Conservation (phyloP, 2,888 invertebrate genomes). For the Synergus itoensis region DNA sequence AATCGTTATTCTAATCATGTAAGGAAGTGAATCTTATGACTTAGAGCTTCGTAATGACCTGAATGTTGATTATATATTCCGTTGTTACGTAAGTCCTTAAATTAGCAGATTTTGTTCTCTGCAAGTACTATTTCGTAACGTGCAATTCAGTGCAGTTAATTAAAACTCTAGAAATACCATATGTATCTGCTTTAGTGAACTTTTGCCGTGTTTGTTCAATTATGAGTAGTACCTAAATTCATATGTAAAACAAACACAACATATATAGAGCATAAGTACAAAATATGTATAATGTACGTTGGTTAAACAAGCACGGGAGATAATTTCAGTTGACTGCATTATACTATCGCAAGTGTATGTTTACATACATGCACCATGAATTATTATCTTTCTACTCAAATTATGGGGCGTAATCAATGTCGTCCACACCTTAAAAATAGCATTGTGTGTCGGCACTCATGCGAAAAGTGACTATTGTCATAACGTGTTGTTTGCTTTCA, state of each 20-base stretch:
- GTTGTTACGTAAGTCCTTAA: constrained; percentile 15
- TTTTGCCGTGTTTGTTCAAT: constrained; percentile 8
- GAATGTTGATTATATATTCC: constrained; percentile 7
- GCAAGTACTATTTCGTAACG: constrained; percentile 1
- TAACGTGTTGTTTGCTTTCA: constrained; percentile 10
- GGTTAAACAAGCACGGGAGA: constrained; percentile 1
- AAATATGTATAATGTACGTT: not conserved
- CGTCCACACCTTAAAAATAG: constrained; percentile 28
- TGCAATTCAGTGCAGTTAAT: constrained; percentile 3
- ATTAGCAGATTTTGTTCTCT: constrained; percentile 11
- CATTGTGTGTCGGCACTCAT: constrained; percentile 38
- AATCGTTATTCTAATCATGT: not conserved
- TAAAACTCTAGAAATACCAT: constrained; percentile 6
- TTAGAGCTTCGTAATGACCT: not conserved
- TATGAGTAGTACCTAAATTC: not conserved
- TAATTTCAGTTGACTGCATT: constrained; percentile 36
- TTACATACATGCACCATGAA: constrained; percentile 12
- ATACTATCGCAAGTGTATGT: not conserved
- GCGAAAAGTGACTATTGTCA: constrained; percentile 28
- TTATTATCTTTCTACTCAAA: constrained; percentile 25
- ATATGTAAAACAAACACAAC: not conserved
- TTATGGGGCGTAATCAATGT: constrained; percentile 34
- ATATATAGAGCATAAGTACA: not conserved
- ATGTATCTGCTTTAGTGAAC: not conserved
- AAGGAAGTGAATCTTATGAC: constrained; percentile 8